Percentiles rank a stretch among this genome's conserved stretches.
Conservation (phyloP, 2,888 invertebrate genomes). For the Coronaproctus castanopsis region DNA sequence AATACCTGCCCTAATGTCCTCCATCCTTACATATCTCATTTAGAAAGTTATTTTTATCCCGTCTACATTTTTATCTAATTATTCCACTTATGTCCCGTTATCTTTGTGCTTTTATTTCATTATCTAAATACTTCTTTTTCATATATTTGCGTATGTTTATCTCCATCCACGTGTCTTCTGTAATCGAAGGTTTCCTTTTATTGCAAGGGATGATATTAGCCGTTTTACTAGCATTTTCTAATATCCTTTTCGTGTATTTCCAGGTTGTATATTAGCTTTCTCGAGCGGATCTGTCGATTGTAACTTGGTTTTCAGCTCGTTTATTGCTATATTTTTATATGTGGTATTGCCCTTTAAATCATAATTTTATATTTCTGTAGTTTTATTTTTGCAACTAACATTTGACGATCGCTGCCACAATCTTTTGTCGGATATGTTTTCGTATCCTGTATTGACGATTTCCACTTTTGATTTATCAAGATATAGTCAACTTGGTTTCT, state of each 20-base stretch:
- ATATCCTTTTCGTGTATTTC: background rate
- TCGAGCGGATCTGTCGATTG: background rate
- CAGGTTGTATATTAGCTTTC: background rate
- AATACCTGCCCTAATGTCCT: too few relatives aligned
- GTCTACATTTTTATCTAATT: too few relatives aligned
- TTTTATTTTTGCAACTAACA: background rate
- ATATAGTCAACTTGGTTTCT: background rate
- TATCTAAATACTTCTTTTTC: too few relatives aligned
- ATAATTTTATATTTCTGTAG: background rate
- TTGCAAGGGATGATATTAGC: too few relatives aligned
- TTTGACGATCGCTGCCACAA: background rate
- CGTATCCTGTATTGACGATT: background rate
- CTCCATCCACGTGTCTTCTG: too few relatives aligned
- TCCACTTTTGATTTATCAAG: background rate
- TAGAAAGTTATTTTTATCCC: too few relatives aligned
- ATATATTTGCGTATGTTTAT: too few relatives aligned
- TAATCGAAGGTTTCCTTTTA: too few relatives aligned
- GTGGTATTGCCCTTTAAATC: background rate
- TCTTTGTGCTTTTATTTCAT: too few relatives aligned
- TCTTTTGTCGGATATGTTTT: background rate
- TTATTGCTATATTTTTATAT: background rate
- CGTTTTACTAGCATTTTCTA: background rate
- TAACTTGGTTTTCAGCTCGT: background rate
- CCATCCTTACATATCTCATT: too few relatives aligned
- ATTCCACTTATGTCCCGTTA: too few relatives aligned